These are phyloP conservation scores for Stratiomys singularior DNA, from an alignment of 2,888 invertebrate species.

Conservation along the genomic window DNA sequence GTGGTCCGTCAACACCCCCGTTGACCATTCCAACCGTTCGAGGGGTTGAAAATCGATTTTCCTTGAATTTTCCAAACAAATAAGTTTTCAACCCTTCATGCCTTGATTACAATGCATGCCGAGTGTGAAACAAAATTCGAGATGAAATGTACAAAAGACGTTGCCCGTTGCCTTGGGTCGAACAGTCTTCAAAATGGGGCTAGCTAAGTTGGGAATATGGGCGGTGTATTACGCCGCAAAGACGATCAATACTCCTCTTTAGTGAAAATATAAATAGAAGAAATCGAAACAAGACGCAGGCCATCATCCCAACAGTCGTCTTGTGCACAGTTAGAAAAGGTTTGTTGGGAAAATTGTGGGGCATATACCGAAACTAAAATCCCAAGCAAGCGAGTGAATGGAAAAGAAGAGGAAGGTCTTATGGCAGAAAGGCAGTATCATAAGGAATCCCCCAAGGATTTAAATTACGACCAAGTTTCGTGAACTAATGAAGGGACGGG, in stretches of 20 bases:
- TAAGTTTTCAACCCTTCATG: conserved; percentile 48
- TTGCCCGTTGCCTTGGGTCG: conserved; percentile 33
- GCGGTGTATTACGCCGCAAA: conserved; percentile 43
- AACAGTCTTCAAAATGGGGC: conserved; percentile 33
- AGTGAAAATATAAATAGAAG: conserved; percentile 49
- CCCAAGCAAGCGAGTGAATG: conserved; percentile 30
- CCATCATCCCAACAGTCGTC: conserved; percentile 43
- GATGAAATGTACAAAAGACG: conserved; percentile 49
- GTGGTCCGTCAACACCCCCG: neutral
- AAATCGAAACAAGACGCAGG: conserved; percentile 45
- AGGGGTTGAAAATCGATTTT: conserved; percentile 50
- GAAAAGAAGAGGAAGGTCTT: conserved; percentile 50
- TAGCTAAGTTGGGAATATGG: conserved; percentile 13
- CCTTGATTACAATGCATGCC: conserved; percentile 41
- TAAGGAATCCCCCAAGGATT: conserved; percentile 52
- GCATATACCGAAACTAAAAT: conserved; percentile 13
- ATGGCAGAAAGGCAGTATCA: conserved; percentile 47
- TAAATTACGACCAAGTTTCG: conserved; percentile 51
- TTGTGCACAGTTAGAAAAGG: conserved; percentile 43
- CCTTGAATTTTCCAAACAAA: conserved; percentile 47
- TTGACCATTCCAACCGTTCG: neutral
- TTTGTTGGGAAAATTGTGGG: conserved; percentile 28
- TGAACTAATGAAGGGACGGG: conserved; percentile 49
- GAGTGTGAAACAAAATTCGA: conserved; percentile 51
- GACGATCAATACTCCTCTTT: conserved; percentile 49